phyloP scores from a whole-genome alignment of 1,140 invertebrate genomes.

The Drosophila saltans region DNA sequence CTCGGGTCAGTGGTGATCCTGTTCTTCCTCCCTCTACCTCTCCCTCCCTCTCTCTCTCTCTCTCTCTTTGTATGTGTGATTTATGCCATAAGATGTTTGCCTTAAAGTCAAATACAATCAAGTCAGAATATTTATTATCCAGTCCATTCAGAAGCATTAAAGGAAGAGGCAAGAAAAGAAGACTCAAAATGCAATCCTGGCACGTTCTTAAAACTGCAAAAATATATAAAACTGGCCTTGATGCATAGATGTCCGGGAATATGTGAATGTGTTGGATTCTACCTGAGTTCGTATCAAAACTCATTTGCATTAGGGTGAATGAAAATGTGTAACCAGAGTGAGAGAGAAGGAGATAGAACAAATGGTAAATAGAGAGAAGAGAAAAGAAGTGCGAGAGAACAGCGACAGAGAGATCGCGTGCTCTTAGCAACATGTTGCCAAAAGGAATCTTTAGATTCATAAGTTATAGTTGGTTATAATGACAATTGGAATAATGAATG shows the following conservation, averaged over 20 bases:
- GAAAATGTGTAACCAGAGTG: slow-evolving; percentile 9
- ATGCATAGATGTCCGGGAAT: background rate
- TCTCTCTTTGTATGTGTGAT: slow-evolving; percentile 50
- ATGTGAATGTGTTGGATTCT: slow-evolving; percentile 6
- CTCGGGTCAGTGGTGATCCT: slow-evolving; percentile 49
- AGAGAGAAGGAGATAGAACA: background rate
- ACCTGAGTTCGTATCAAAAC: slow-evolving; percentile 26
- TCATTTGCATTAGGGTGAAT: slow-evolving; percentile 42
- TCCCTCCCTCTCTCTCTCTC: slow-evolving; percentile 8
- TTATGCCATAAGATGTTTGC: slow-evolving; percentile 60
- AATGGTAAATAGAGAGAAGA: background rate
- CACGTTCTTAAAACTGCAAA: slow-evolving; percentile 33
- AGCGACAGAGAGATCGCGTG: background rate
- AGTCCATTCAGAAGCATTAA: slow-evolving; percentile 16
- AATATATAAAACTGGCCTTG: background rate
- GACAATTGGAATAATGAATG: too few relatives aligned
- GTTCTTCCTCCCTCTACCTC: slow-evolving; percentile 10
- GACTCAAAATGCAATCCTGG: slow-evolving; percentile 37
- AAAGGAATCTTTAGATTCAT: background rate
- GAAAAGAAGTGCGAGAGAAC: background rate
- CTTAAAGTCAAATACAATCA: slow-evolving; percentile 74
- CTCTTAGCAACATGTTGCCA: slow-evolving; percentile 14
- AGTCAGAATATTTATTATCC: slow-evolving; percentile 52
- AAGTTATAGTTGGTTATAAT: too few relatives aligned
- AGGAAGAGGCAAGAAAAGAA: slow-evolving; percentile 4